These are phyloP conservation scores for Conopomorpha cramerella DNA, from an alignment of 1,140 invertebrate species.

Conservation along the genomic window DNA sequence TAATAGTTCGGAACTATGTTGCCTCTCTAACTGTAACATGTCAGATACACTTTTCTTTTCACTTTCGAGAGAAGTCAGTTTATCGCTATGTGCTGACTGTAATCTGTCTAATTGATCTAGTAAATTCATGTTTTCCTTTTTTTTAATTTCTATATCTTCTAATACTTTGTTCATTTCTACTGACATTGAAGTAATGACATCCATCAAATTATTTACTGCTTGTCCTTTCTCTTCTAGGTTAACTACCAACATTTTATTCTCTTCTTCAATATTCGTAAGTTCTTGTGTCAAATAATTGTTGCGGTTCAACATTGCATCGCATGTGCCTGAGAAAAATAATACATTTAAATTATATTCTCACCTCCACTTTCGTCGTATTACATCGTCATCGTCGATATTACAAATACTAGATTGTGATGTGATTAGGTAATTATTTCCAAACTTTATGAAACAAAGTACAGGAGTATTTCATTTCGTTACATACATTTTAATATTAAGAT, in stretches of 20 bases:
- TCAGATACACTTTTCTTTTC: not conserved
- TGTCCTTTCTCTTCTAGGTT: conserved; percentile 19
- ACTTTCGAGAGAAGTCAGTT: conserved; percentile 16
- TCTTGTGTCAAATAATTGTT: conserved; percentile 22
- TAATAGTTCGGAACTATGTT: too few relatives aligned
- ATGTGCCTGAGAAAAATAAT: conserved; percentile 29
- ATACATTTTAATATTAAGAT: too few relatives aligned
- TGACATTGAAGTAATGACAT: conserved; percentile 28
- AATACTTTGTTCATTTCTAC: conserved; percentile 27
- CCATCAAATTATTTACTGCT: conserved; percentile 24
- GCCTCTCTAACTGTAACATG: too few relatives aligned
- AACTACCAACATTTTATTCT: conserved; percentile 17
- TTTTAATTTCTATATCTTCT: conserved; percentile 19
- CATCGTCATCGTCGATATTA: too few relatives aligned
- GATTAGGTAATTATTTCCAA: too few relatives aligned
- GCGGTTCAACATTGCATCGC: conserved; percentile 21
- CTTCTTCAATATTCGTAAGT: conserved; percentile 9
- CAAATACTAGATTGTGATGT: too few relatives aligned
- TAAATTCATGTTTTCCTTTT: conserved; percentile 19
- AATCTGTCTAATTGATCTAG: conserved; percentile 16
- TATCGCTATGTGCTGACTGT: conserved; percentile 15
- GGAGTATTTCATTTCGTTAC: too few relatives aligned
- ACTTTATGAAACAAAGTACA: too few relatives aligned
- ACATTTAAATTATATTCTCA: too few relatives aligned
- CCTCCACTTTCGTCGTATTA: too few relatives aligned